phyloP scores from a whole-genome alignment of 2,888 invertebrate genomes.

The Plagodis pulveraria region DNA sequence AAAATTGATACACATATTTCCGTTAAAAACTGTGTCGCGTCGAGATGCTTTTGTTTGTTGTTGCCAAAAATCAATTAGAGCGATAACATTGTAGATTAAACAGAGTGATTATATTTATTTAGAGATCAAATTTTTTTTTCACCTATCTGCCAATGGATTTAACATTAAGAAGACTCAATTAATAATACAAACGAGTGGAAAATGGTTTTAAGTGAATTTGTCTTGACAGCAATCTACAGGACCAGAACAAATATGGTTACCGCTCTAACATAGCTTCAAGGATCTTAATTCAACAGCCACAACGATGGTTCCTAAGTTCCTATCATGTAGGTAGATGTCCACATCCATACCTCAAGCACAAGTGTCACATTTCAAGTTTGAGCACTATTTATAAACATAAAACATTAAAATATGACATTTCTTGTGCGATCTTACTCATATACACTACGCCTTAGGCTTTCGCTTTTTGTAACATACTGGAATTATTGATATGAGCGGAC shows the following conservation, averaged over 20 bases:
- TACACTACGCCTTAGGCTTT: constrained; percentile 58
- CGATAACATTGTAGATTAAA: background rate
- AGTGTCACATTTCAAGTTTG: constrained; percentile 60
- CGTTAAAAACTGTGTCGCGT: constrained; percentile 18
- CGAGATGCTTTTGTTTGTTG: constrained; percentile 37
- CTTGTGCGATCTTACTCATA: constrained; percentile 52
- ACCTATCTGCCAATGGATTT: no score
- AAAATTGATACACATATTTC: constrained; percentile 19
- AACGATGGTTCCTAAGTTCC: constrained; percentile 27
- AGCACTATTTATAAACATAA: constrained; percentile 40
- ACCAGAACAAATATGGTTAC: background rate
- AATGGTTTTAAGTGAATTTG: no score
- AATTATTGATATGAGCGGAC: constrained; percentile 28
- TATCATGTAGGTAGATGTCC: constrained; percentile 51
- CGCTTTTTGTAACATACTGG: constrained; percentile 43
- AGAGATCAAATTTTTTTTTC: no score
- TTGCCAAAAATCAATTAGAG: background rate
- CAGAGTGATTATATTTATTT: no score
- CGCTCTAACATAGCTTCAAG: background rate
- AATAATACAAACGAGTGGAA: no score
- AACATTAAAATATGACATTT: constrained; percentile 57
- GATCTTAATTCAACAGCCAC: constrained; percentile 32
- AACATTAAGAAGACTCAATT: no score
- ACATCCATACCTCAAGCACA: constrained; percentile 45
- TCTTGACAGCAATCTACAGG: no score